Conservation (phyloP, 2,888 invertebrate species). For the Watsonalla cultraria region DNA sequence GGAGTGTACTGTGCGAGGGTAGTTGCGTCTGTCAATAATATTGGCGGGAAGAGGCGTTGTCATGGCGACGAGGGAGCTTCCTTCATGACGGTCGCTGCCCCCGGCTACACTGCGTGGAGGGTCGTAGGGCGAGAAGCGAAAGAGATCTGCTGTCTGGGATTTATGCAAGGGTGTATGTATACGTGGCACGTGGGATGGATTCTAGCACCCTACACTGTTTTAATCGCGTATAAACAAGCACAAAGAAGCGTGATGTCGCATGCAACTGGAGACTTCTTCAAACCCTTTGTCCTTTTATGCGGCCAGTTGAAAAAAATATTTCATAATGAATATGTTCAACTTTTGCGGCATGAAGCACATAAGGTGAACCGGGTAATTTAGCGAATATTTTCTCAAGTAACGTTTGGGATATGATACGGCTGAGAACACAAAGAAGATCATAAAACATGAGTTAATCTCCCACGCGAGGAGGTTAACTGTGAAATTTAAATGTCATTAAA, state of each 20-base stretch:
- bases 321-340: too few relatives aligned
- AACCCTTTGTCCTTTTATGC: too few relatives aligned
- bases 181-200: slow-evolving; percentile 21
- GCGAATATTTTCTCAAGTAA: too few relatives aligned
- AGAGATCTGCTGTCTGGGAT: slow-evolving; percentile 55
- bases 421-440: not conserved
- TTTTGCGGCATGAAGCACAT: too few relatives aligned
- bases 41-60: slow-evolving; percentile 66
- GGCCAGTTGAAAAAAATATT: too few relatives aligned
- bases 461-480: slow-evolving; percentile 28
- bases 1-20: slow-evolving; percentile 18
- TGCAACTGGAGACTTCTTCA: slow-evolving; percentile 8
- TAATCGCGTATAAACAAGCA: slow-evolving; percentile 15
- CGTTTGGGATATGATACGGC: not conserved
- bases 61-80: slow-evolving; percentile 67
- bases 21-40: slow-evolving; percentile 61
- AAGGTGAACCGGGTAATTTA: too few relatives aligned
- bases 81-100: slow-evolving; percentile 59
- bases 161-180: slow-evolving; percentile 52
- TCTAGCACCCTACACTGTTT: slow-evolving; percentile 19
- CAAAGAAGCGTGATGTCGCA: slow-evolving; percentile 17
- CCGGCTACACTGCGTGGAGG: slow-evolving; percentile 55
- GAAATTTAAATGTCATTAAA: slow-evolving; percentile 21
- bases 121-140: slow-evolving; percentile 51
- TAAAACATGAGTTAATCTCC: slow-evolving; percentile 11